Base-by-base conservation (phyloP, 2,797 vertebrate genomes). In the Betta splendens region DNA sequence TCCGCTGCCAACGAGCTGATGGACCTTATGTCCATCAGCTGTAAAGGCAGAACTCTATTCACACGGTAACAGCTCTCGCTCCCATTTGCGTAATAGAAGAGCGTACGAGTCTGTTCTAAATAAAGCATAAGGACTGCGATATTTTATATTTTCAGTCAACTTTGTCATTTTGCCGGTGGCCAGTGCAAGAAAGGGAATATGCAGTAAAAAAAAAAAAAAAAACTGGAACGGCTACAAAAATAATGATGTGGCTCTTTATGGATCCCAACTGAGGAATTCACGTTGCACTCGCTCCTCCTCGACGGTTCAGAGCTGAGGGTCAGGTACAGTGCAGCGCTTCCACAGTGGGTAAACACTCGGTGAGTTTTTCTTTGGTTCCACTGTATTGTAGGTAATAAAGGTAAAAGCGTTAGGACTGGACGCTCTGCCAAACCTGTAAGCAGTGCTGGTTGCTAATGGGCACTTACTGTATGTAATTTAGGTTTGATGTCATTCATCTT, bases 291-390 rank as follows among this genome's bases (percentile, higher is more conserved):
- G 69, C 50, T 64, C 35, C 51, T 69, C 70, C 55, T 64, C 68
- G 68, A 70, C 77, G 69, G 47, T 70, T 72, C 39, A 72, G 77
- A 77, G 64, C 37, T 48, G 25, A 61, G 64, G 64, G 66, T 83
- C 77, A 81, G 64, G 52, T 48, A 67, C 45, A 79, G 81, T 75
- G 77, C 75, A 81, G 46, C 22, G 55, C 49, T 64, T 64, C 57
- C 63, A 35, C 52, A 68, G 72, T 72, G 56, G 25, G 29, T 62
- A 64, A 64, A 69, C 42, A 64, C 39, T 52, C 40, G 28, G 28
- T n/a, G 38, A 23, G 28, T 66, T 9, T 46, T 51, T 64, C 44
- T 58, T 40, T 58, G 64, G 55, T 61, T 49, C 25, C 32, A 20
- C 74, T 35, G 21, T 13, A n/a, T 9, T 7, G 9, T 9, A 42